Conservation (phyloP, 2,113 vertebrate species). For the Bombycilla garrulus region DNA sequence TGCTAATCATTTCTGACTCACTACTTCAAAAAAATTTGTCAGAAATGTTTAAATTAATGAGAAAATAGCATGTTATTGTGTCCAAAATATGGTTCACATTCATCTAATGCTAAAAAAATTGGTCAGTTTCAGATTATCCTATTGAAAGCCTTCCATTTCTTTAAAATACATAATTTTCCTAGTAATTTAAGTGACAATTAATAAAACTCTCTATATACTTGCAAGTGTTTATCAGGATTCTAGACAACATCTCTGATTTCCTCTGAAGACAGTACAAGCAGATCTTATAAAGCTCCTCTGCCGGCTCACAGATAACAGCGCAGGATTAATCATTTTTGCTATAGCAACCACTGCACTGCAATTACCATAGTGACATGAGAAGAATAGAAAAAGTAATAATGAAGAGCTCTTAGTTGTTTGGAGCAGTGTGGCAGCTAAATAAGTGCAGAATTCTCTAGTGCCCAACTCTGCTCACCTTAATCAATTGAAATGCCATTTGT, state of each 20-base stretch:
- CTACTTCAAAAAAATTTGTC: neutral
- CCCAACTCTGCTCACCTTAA: constrained; percentile 27
- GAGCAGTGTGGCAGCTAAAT: constrained; percentile 25
- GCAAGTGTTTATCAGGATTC: constrained; percentile 34
- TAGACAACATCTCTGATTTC: constrained; percentile 43
- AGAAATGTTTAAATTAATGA: neutral
- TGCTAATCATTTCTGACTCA: neutral
- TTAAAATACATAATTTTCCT: neutral
- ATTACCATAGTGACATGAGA: constrained; percentile 51
- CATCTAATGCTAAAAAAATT: neutral
- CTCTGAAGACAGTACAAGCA: neutral
- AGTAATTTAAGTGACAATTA: neutral
- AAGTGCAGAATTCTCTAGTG: constrained; percentile 7
- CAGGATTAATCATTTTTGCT: constrained; percentile 62
- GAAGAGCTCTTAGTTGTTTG: constrained; percentile 46
- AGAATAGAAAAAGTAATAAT: constrained; percentile 35
- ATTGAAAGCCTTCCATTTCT: neutral
- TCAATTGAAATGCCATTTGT: constrained; percentile 8
- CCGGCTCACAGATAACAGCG: neutral
- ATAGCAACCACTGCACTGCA: constrained; percentile 61
- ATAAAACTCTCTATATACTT: neutral
- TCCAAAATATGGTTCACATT: neutral
- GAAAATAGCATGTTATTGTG: neutral
- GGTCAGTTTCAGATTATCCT: neutral
- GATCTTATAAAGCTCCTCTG: constrained; percentile 22